Base-by-base conservation (phyloP, 2,888 invertebrate species). In the Melikaiella ostensackeni region DNA sequence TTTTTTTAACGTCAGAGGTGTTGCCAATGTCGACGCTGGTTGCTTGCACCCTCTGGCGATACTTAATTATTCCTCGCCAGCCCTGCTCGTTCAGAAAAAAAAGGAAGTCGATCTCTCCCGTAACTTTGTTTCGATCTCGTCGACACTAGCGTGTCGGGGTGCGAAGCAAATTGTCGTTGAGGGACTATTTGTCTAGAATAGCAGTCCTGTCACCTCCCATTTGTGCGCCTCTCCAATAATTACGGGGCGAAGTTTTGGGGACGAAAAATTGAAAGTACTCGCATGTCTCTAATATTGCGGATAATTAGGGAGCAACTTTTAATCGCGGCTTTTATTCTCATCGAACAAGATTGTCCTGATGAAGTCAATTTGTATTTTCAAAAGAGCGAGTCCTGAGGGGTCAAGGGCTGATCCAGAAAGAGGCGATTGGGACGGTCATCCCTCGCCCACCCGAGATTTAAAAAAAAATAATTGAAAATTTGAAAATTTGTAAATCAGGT, bases 11-110 rank as follows among this genome's bases (percentile, higher is more conserved):
- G 79, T 76, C 79, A 61, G 75, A 75, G 76, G 74, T 66, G 50
- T 61, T 66, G 46, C 55, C 59, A 61, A 46, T 59, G 57, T 63
- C 62, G 62, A 42, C 46, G 70, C 27, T 66, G 66, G 46, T 30
- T 30, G 46, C 77, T 79, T 77, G 80, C 84, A 85, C 86, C 87
- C 88, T 85, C 82, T 84, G 84, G 84, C 83, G 83, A 84, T 86
- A 87, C 89, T 89, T 89, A 89, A 89, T 89, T 90, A 89, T 89
- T 88, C 88, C 84, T 84, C 74, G 84, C 80, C 83, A 75, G 78
- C 82, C 79, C 81, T 81, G 81, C 80, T 84, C 84, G 79, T 83
- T 78, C 84, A 80, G 81, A 30, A 83, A 78, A 81, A 84, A 80
- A 66, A 66, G 16, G 80, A 78, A 84, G 84, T 80, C 80, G 86